These are phyloP conservation scores for Aphrophora alni DNA, from an alignment of 2,888 invertebrate species.

Conservation along the genomic window DNA sequence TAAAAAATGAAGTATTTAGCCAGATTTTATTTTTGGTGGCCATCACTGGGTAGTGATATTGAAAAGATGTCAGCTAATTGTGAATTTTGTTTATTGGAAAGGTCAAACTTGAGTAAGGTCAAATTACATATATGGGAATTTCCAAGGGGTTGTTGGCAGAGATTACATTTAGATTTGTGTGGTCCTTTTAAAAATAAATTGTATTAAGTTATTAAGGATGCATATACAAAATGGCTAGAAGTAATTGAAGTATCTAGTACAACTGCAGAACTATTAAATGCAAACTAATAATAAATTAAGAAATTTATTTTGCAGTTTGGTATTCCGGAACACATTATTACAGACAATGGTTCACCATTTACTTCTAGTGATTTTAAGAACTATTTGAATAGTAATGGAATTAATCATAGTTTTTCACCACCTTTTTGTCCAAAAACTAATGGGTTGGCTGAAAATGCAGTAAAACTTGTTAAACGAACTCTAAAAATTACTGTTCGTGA, in stretches of 20 bases:
- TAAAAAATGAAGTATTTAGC: conserved; percentile 20
- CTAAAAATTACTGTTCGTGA: too few relatives aligned
- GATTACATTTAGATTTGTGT: conserved; percentile 23
- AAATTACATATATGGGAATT: conserved; percentile 15
- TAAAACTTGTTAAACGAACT: too few relatives aligned
- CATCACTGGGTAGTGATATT: conserved; percentile 22
- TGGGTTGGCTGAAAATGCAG: too few relatives aligned
- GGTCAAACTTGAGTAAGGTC: not conserved
- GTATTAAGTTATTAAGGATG: conserved; percentile 20
- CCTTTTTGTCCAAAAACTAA: too few relatives aligned
- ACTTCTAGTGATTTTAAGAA: not conserved
- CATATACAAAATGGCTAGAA: conserved; percentile 27
- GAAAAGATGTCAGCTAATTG: conserved; percentile 13
- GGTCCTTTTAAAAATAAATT: conserved; percentile 20
- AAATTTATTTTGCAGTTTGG: not conserved
- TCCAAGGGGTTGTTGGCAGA: not conserved
- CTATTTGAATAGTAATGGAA: too few relatives aligned
- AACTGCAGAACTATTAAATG: not conserved
- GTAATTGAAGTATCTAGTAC: not conserved
- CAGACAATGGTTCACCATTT: conserved; percentile 30
- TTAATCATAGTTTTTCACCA: too few relatives aligned
- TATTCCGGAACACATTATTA: not conserved
- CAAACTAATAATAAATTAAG: not conserved
- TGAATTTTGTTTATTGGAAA: not conserved
- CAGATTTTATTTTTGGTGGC: conserved; percentile 30